Base-by-base conservation (phyloP, 2,797 vertebrate genomes). In the Ataeniobius toweri region DNA sequence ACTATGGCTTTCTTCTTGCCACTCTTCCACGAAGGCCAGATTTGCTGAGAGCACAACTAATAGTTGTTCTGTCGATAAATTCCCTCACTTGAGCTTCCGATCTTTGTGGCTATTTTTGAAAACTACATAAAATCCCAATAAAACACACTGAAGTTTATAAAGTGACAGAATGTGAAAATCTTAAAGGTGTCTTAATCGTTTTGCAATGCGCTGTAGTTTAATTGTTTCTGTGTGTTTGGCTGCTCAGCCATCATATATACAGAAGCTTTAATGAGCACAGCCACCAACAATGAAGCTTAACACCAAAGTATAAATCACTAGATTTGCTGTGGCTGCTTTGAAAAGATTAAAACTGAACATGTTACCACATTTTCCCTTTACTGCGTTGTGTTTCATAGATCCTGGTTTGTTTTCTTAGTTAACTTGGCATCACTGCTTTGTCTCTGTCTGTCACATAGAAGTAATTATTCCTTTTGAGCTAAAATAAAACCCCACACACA, bases 181-280 rank as follows among this genome's bases (percentile, higher is more conserved):
- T 69, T n/a, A 68, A 46, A 68, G 24, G 65, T 46, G 22, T 44
- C 65, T 46, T 5, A 24, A n/a, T 24, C 39, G 1, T n/a, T 69
- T 8, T 69, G 65, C 65, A 6, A 68, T 20, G 4, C 2, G 36
- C 39, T 44, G 65, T 41, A 13, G 67, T 82, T 82, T 88, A 88
- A 93, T 89, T 80, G 84, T 86, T 91, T 90, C 88, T 80, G 13
- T 61, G 82, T 91, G 92, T 80, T 89, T 88, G 85, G 77, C 85
- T 74, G 82, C 85, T 28, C 74, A 81, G 89, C 82, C 85, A 85
- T 90, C 31, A 31, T 75, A 82, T 90, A 88, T 86, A 90, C 85
- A 83, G 82, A 79, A 89, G 80, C 79, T 85, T 86, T 76, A 76
- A 69, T 78, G 78, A 83, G 78, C 84, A 88, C 69, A 78, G 78